Evolutionary conservation across 1,140 invertebrate species (phyloP), one percentile per base, ranked within the genome.

Genomic region (Episyrphus balteatus): DNA sequence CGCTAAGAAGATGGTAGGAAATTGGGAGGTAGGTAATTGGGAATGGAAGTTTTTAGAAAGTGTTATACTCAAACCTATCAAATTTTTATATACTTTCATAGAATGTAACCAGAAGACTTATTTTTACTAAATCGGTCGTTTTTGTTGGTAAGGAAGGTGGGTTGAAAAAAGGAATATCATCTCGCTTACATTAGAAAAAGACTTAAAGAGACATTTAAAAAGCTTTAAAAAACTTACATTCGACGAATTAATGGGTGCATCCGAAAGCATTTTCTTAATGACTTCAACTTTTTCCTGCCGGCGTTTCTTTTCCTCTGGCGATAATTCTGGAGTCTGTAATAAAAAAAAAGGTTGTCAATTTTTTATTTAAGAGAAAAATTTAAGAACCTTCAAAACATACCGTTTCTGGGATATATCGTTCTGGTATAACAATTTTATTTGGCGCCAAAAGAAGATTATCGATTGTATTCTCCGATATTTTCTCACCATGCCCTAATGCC

Each of bases 401-500:
- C 70, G 86, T 81, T 69, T 93, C 89, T 30, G 90, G 89, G 55
- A 92, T 83, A 63, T 93, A 93, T 53, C 90, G 74, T 70, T 93
- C 90, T 5, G 90, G 90, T 54, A 94, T 94, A 26, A 84, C 71
- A 53, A 93, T 92, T 70, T 92, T 93, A 62, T 86, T 86, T 17
- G 90, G 90, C 21, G 86, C 83, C 39, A 83, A 83, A 21, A 93
- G 70, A 55, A 93, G 72, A 55, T 81, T 82, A 69, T 92, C 88
- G 51, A 91, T 91, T 21, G 87, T 87, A 46, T 80, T 80, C 59
- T 87, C 83, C 46, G 75, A 76, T 39, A 70, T 70, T 56, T 71
- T 69, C 37, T 70, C 69, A 1, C 69, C 68, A 33, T 64, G 58
- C 26, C 80, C 80, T 47, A 88, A 58, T 1, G 87, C 88, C 1